phyloP scores from a whole-genome alignment of 2,113 vertebrate species.

The Anhinga anhinga region DNA sequence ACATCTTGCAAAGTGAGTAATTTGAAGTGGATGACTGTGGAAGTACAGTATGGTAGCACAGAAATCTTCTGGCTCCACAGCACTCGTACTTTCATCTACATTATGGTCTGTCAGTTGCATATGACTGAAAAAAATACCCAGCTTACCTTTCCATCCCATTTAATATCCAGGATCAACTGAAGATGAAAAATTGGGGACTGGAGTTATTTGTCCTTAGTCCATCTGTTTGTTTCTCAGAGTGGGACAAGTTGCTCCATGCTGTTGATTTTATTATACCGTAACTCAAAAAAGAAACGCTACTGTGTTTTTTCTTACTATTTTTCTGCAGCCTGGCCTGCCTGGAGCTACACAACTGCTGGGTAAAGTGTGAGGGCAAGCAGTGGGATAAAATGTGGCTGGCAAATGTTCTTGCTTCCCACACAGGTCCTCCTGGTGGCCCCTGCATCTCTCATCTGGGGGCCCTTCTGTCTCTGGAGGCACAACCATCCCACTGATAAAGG shows the following conservation, averaged over 20 bases:
- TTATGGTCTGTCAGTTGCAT: not conserved
- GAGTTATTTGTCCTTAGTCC: not conserved
- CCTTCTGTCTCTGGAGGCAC: not conserved
- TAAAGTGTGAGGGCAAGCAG: accelerated
- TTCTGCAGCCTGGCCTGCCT: not conserved
- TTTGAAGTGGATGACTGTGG: not conserved
- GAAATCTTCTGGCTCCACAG: not conserved
- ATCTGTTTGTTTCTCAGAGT: not conserved
- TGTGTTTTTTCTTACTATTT: not conserved
- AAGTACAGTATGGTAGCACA: not conserved
- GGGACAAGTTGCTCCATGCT: not conserved
- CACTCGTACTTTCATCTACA: not conserved
- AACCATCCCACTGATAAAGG: not conserved
- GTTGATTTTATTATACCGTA: not conserved
- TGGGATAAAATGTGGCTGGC: not conserved
- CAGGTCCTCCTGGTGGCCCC: not conserved
- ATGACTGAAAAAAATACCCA: accelerated
- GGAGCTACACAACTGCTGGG: not conserved
- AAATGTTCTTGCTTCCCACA: not conserved
- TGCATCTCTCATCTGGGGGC: not conserved
- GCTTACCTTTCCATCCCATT: not conserved
- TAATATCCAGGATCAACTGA: not conserved
- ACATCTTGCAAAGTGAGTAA: not conserved
- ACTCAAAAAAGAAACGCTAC: not conserved
- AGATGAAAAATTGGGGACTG: not conserved